These are phyloP conservation scores for Xylota sylvarum DNA, from an alignment of 2,888 invertebrate species.

Conservation along the genomic window DNA sequence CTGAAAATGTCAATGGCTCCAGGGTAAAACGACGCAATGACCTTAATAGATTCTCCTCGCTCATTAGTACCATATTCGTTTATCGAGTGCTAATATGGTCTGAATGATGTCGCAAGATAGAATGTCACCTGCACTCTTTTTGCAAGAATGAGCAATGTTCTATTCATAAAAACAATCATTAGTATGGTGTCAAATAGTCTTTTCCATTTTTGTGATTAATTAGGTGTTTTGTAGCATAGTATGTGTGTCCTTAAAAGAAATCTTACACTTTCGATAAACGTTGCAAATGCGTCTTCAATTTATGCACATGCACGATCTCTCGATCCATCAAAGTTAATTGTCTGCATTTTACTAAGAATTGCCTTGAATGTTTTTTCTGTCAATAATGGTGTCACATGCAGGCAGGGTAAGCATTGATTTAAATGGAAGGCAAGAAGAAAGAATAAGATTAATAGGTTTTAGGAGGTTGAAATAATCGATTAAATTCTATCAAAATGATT, in stretches of 20 bases:
- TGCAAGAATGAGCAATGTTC: constrained; percentile 35
- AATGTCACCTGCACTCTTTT: constrained; percentile 54
- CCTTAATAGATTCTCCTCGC: constrained; percentile 52
- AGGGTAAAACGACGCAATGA: constrained; percentile 38
- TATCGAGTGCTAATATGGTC: constrained; percentile 50
- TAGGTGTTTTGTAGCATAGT: constrained; percentile 9
- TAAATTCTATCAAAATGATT: too few species aligned
- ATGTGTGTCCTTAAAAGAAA: neutral
- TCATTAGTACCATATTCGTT: constrained; percentile 53
- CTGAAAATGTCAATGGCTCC: constrained; percentile 28
- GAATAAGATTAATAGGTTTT: neutral
- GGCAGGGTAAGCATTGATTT: too few species aligned
- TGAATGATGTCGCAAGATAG: constrained; percentile 42
- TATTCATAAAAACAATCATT: constrained; percentile 24
- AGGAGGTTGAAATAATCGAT: neutral
- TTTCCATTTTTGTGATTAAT: constrained; percentile 40
- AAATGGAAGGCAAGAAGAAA: neutral
- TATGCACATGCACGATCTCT: constrained; percentile 1
- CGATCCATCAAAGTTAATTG: neutral
- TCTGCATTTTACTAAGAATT: neutral
- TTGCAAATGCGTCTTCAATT: neutral
- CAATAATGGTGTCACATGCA: neutral
- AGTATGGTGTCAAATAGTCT: constrained; percentile 2
- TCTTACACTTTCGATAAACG: too few species aligned
- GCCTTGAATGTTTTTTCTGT: too few species aligned